phyloP scores from a whole-genome alignment of 2,113 vertebrate genomes.

The Rhagologus leucostigma region DNA sequence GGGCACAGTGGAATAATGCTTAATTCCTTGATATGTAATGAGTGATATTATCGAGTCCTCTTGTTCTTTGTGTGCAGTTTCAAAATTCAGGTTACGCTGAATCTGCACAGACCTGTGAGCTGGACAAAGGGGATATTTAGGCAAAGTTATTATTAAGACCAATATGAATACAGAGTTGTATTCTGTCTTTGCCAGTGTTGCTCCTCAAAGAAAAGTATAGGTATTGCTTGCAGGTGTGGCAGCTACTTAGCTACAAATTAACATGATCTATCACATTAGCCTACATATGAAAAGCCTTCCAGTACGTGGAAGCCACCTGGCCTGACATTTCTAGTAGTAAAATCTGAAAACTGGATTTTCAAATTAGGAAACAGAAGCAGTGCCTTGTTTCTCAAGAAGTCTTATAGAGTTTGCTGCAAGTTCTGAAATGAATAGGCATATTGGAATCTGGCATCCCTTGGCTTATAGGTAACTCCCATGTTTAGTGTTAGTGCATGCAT shows the following conservation, averaged over 20 bases:
- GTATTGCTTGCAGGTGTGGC: not conserved
- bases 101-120: not conserved
- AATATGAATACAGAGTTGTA: not conserved
- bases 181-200: not conserved
- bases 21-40: not conserved
- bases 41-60: not conserved
- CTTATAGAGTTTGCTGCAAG: not conserved
- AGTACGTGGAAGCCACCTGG: not conserved
- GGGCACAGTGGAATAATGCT: not conserved
- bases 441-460: not conserved
- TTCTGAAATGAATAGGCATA: constrained; percentile 8
- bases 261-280: not conserved
- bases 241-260: not conserved
- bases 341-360: not conserved
- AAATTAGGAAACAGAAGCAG: not conserved
- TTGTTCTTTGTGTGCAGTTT: not conserved
- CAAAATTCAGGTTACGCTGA: not conserved
- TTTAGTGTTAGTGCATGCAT: not conserved
- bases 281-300: not conserved
- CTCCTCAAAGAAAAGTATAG: not conserved
- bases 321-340: not conserved
- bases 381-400: constrained; percentile 8
- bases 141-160: not conserved
- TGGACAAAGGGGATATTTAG: not conserved
- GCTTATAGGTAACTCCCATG: not conserved